Percentiles rank a stretch among this genome's conserved stretches.
Conservation (phyloP, 2,113 vertebrate genomes). For the Megalops atlanticus region DNA sequence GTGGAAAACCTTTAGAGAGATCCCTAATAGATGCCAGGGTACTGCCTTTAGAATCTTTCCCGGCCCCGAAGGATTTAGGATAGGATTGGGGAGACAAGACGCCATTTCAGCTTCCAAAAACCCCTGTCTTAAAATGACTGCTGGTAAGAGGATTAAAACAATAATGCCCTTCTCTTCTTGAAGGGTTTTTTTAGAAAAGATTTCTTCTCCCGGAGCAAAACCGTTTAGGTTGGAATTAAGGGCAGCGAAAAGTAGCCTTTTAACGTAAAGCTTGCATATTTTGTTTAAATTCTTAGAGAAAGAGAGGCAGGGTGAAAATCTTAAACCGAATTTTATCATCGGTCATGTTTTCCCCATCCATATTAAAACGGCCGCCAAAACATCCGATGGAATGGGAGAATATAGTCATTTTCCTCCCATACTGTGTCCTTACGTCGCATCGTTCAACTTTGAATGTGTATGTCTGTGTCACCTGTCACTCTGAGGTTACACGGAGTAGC, state of each 20-base stretch:
- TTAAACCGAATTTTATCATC: slow-evolving; percentile 64
- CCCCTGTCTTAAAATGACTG: slow-evolving; percentile 91
- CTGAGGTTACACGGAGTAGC: no score
- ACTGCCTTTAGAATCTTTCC: slow-evolving; percentile 81
- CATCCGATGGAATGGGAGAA: slow-evolving; percentile 36
- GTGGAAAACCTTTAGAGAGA: slow-evolving; percentile 72
- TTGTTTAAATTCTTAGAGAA: slow-evolving; percentile 69
- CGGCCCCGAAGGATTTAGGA: slow-evolving; percentile 82
- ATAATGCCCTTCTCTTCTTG: slow-evolving; percentile 98
- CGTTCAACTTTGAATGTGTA: slow-evolving; percentile 2
- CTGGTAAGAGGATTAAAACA: slow-evolving; percentile 99
- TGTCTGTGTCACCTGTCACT: slow-evolving; percentile 2
- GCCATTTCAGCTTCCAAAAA: slow-evolving; percentile 91
- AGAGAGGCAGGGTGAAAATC: slow-evolving; percentile 51
- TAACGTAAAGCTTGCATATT: slow-evolving; percentile 87
- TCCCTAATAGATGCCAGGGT: slow-evolving; percentile 76
- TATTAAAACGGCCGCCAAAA: slow-evolving; percentile 47
- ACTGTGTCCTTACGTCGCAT: slow-evolving; percentile 26
- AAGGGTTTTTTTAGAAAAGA: slow-evolving; percentile 94
- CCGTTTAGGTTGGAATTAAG: slow-evolving; percentile 99
- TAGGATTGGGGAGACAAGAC: slow-evolving; percentile 83
- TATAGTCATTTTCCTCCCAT: slow-evolving; percentile 14
- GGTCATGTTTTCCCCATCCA: slow-evolving; percentile 49
- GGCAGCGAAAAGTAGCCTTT: slow-evolving; percentile 88
- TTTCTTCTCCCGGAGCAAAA: slow-evolving; percentile 96